These are phyloP conservation scores for Mizuhopecten yessoensis DNA, from an alignment of 1,140 invertebrate species.

Conservation along the genomic window DNA sequence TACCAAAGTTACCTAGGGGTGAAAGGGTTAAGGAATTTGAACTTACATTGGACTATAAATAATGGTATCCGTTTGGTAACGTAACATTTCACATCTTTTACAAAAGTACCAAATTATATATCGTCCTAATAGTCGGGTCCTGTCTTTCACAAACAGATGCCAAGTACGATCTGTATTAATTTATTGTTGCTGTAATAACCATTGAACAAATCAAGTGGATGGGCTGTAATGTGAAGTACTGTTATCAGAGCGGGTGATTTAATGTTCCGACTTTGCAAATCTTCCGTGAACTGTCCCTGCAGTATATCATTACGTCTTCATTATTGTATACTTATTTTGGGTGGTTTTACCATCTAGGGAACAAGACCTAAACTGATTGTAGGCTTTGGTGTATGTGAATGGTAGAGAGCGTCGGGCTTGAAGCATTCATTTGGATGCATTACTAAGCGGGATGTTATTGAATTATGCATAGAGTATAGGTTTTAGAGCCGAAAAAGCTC, in stretches of 20 bases:
- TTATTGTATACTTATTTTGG: not conserved
- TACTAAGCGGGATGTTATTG: constrained; percentile 10
- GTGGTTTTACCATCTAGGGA: not conserved
- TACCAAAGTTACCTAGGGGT: too few relatives aligned
- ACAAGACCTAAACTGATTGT: not conserved
- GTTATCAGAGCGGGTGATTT: not conserved
- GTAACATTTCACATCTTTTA: too few relatives aligned
- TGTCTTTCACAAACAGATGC: too few relatives aligned
- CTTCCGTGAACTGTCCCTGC: not conserved
- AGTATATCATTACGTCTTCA: not conserved
- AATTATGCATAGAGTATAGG: not conserved
- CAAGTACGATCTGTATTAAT: not conserved
- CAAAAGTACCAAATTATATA: too few relatives aligned
- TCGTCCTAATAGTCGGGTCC: too few relatives aligned
- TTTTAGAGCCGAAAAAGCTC: not conserved
- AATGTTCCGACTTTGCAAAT: not conserved
- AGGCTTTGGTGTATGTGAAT: not conserved
- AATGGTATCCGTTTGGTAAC: too few relatives aligned
- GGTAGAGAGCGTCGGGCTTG: not conserved
- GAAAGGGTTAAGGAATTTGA: too few relatives aligned
- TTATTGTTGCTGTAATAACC: not conserved
- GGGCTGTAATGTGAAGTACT: not conserved
- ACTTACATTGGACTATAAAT: too few relatives aligned
- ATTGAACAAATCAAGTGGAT: not conserved
- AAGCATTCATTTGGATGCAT: not conserved